These are phyloP conservation scores for Notoglanidium macrostoma DNA, from an alignment of 2,797 vertebrate genomes.

Conservation along the genomic window DNA sequence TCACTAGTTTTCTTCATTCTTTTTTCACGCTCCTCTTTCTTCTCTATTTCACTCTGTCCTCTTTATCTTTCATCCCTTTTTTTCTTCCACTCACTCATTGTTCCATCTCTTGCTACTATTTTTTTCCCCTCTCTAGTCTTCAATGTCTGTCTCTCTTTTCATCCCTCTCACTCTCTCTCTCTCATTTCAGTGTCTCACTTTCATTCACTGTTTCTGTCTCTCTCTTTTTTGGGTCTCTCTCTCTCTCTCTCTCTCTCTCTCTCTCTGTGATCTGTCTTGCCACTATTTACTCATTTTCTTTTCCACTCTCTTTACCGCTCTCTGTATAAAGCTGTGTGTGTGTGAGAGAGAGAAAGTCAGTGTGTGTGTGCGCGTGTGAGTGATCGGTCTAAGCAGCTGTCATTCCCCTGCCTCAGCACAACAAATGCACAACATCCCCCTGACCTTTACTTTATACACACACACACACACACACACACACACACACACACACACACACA, in stretches of 20 bases:
- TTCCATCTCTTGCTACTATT: background rate
- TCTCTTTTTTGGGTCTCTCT: background rate
- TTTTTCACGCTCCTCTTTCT: background rate
- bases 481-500: slow-evolving; percentile 22
- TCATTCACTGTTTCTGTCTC: background rate
- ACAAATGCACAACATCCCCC: slow-evolving; percentile 80
- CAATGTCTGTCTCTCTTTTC: slow-evolving; percentile 61
- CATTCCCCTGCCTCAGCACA: slow-evolving; percentile 82
- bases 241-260: background rate
- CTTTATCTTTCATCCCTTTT: background rate
- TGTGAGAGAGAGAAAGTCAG: background rate
- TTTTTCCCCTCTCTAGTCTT: slow-evolving; percentile 36
- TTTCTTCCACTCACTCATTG: background rate
- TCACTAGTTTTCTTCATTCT: background rate
- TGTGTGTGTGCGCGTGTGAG: slow-evolving; percentile 3
- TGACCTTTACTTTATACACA: slow-evolving; percentile 76
- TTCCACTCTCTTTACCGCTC: slow-evolving; percentile 53
- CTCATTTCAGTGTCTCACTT: too few relatives aligned
- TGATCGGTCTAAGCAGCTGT: slow-evolving; percentile 80
- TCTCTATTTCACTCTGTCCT: background rate
- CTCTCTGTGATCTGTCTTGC: background rate
- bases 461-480: slow-evolving; percentile 71
- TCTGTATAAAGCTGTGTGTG: slow-evolving; percentile 71
- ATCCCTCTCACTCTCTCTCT: background rate
- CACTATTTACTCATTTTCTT: slow-evolving; percentile 46